Percentiles rank a stretch among this genome's conserved stretches.
These are phyloP conservation scores for Bombus waltoni DNA, from an alignment of 1,140 invertebrate species.

Conservation along the genomic window DNA sequence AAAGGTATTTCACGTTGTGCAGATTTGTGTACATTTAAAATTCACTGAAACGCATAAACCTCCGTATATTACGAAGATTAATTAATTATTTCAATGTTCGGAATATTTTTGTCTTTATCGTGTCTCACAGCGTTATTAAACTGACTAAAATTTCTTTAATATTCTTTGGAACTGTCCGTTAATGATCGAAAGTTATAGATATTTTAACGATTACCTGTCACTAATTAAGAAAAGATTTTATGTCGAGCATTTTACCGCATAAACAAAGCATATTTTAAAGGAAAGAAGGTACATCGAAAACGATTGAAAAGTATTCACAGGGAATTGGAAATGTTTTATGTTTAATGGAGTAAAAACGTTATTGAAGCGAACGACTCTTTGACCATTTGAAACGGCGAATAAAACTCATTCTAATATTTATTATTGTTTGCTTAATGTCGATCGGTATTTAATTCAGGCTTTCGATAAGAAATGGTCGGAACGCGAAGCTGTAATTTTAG, in stretches of 20 bases:
- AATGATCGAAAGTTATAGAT: not conserved
- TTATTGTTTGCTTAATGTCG: slow-evolving; percentile 1
- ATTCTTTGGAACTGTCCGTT: not conserved
- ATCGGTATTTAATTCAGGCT: not conserved
- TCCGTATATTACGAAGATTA: no score
- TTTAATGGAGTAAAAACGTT: not conserved
- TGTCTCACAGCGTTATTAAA: no score
- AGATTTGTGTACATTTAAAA: no score
- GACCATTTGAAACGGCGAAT: not conserved
- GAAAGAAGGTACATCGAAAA: not conserved
- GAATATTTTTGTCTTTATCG: no score
- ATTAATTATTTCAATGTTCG: no score
- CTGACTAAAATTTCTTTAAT: not conserved
- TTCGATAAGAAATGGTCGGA: not conserved
- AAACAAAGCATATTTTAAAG: not conserved
- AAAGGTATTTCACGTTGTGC: no score
- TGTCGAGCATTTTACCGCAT: not conserved
- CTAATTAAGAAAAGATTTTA: not conserved
- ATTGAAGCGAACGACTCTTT: not conserved
- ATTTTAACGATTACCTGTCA: not conserved
- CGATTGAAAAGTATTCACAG: not conserved
- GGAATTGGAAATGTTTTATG: no score
- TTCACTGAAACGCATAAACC: no score
- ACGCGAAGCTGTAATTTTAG: not conserved
- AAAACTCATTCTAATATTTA: not conserved